Evolutionary conservation across 2,888 invertebrate species (phyloP).

Genomic region (Miltochrista miniata): DNA sequence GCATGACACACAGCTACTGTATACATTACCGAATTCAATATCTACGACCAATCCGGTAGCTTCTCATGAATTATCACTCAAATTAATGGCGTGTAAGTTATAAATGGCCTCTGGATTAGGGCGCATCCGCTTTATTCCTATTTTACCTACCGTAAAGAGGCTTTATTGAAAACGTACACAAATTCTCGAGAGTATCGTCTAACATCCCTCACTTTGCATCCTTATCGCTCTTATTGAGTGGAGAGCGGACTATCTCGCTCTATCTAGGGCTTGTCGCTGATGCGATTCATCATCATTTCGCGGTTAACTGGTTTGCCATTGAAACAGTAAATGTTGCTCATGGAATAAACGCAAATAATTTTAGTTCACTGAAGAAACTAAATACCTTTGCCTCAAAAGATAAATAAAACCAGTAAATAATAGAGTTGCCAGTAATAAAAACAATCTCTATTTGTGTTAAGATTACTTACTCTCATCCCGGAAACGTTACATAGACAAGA

Average conservation of each 20-base stretch:
- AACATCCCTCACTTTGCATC: slow-evolving; percentile 71
- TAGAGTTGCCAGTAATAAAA: slow-evolving; percentile 10
- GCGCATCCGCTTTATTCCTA: slow-evolving; percentile 81
- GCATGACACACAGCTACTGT: slow-evolving; percentile 46
- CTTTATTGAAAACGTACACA: slow-evolving; percentile 83
- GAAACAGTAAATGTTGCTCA: slow-evolving; percentile 55
- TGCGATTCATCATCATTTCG: slow-evolving; percentile 83
- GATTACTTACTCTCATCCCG: slow-evolving; percentile 25
- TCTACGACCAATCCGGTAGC: slow-evolving; percentile 74
- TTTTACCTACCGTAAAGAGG: slow-evolving; percentile 82
- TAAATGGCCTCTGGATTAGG: slow-evolving; percentile 81
- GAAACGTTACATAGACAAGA: slow-evolving; percentile 59
- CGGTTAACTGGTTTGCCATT: slow-evolving; percentile 82
- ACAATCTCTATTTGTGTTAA: slow-evolving; percentile 31
- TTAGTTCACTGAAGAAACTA: slow-evolving; percentile 37
- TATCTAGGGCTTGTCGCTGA: slow-evolving; percentile 65
- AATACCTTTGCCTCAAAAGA: slow-evolving; percentile 24
- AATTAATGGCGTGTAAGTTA: slow-evolving; percentile 84
- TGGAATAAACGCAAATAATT: no score
- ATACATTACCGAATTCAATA: slow-evolving; percentile 56
- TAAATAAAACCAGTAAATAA: background rate
- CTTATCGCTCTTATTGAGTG: slow-evolving; percentile 46
- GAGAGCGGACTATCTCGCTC: slow-evolving; percentile 54
- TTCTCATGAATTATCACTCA: slow-evolving; percentile 78
- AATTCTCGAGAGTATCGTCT: slow-evolving; percentile 79